A percentile compares a stretch with the other conserved stretches of the same genome.
phyloP scores from a whole-genome alignment of 2,888 invertebrate species.

The Drosophila niveifrons region DNA sequence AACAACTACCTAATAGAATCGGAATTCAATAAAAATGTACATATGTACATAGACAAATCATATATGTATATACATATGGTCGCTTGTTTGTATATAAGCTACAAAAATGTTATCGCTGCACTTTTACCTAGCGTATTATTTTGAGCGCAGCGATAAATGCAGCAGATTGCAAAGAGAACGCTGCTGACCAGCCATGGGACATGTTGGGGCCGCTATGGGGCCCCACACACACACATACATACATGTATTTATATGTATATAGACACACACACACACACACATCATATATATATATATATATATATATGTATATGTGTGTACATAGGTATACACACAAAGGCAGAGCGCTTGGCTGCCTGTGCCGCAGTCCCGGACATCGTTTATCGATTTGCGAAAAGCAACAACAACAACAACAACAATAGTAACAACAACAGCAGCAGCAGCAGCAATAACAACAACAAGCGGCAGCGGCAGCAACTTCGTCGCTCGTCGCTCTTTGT shows the following conservation, averaged over 20 bases:
- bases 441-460: constrained; percentile 34
- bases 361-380: constrained; percentile 76
- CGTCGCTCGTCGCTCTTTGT: constrained; percentile 45
- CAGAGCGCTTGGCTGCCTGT: constrained; percentile 66
- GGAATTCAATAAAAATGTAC: not conserved
- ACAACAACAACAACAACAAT: constrained; percentile 48
- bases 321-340: constrained; percentile 61
- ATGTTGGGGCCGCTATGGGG: constrained; percentile 37
- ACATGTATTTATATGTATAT: not conserved
- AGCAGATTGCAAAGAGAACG: constrained; percentile 28
- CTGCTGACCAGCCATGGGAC: constrained; percentile 52
- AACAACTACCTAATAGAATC: too few relatives aligned
- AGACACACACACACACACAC: not conserved
- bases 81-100: not conserved
- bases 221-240: constrained; percentile 8
- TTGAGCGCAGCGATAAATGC: constrained; percentile 47
- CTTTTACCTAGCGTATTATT: constrained; percentile 8
- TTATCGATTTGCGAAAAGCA: constrained; percentile 76
- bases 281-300: not conserved
- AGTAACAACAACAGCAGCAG: constrained; percentile 24
- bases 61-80: not conserved
- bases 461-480: constrained; percentile 45
- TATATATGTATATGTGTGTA: constrained; percentile 10
- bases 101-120: not conserved
- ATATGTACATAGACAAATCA: not conserved